phyloP scores from a whole-genome alignment of 2,797 vertebrate genomes.

The Hapalemur alaotrensis region DNA sequence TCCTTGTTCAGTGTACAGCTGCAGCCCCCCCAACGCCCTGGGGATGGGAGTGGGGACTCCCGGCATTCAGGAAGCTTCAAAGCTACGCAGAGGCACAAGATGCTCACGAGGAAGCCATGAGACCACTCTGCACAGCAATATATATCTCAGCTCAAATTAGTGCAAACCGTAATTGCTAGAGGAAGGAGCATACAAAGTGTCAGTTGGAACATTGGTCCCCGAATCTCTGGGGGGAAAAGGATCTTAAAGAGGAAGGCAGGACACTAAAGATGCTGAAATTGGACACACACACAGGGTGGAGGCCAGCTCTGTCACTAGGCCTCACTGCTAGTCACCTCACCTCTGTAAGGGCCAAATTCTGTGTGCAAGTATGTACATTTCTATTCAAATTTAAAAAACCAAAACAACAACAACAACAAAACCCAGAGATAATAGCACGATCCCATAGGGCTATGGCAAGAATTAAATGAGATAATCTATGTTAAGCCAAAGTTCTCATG shows the following conservation, averaged over 20 bases:
- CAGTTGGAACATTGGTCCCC: neutral
- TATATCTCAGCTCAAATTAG: constrained; percentile 8
- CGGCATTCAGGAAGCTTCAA: neutral
- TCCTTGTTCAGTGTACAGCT: neutral
- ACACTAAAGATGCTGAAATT: neutral
- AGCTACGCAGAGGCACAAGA: neutral
- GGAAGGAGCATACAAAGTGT: neutral
- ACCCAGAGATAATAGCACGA: neutral
- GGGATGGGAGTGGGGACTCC: neutral
- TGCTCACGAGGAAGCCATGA: neutral
- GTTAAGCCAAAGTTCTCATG: neutral
- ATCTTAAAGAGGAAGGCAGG: neutral
- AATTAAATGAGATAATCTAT: neutral
- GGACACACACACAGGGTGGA: neutral
- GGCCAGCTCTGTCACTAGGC: neutral
- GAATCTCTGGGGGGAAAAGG: neutral
- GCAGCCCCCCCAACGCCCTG: accelerated
- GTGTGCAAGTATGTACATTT: accelerated
- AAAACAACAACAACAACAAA: neutral
- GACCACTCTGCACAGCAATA: constrained; percentile 8
- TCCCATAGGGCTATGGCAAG: neutral
- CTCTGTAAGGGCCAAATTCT: neutral
- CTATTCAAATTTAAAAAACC: neutral
- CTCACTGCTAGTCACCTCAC: neutral
- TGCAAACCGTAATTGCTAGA: neutral